A percentile compares a stretch with the other conserved stretches of the same genome.
Evolutionary conservation across 2,113 vertebrate species (phyloP).

Genomic region (Plestiodon gilberti): DNA sequence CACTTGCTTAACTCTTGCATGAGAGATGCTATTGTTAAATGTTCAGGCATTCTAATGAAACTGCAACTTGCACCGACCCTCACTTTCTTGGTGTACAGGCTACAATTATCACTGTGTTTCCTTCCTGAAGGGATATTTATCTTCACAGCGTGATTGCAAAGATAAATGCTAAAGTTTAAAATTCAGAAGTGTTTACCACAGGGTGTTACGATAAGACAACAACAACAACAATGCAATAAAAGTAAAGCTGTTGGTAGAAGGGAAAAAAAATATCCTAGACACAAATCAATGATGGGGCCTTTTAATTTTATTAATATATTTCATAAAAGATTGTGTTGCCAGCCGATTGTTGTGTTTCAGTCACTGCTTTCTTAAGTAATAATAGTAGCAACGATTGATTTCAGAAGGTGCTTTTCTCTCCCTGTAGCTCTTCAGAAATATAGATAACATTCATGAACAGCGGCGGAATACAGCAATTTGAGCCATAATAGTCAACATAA

Average conservation of each 20-base stretch:
- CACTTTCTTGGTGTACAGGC: slow-evolving; percentile 65
- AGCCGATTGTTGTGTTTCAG: slow-evolving; percentile 50
- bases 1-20: slow-evolving; percentile 35
- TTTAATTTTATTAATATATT: slow-evolving; percentile 68
- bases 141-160: slow-evolving; percentile 74
- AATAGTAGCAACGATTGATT: slow-evolving; percentile 57
- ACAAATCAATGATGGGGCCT: slow-evolving; percentile 54
- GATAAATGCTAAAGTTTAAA: slow-evolving; percentile 80
- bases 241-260: background rate
- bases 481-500: slow-evolving; percentile 73
- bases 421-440: slow-evolving; percentile 64
- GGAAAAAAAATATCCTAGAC: slow-evolving; percentile 38
- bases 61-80: slow-evolving; percentile 56
- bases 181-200: slow-evolving; percentile 75
- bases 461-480: slow-evolving; percentile 60
- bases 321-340: slow-evolving; percentile 50
- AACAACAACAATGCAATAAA: slow-evolving; percentile 44
- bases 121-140: slow-evolving; percentile 78
- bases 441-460: slow-evolving; percentile 56
- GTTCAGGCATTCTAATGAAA: slow-evolving; percentile 45
- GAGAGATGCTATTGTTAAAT: slow-evolving; percentile 56
- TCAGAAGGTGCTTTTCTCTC: slow-evolving; percentile 38
- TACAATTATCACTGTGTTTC: slow-evolving; percentile 66
- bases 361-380: slow-evolving; percentile 52
- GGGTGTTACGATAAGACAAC: slow-evolving; percentile 69